phyloP scores from a whole-genome alignment of 1,140 invertebrate genomes.

The Coptotermes formosanus region DNA sequence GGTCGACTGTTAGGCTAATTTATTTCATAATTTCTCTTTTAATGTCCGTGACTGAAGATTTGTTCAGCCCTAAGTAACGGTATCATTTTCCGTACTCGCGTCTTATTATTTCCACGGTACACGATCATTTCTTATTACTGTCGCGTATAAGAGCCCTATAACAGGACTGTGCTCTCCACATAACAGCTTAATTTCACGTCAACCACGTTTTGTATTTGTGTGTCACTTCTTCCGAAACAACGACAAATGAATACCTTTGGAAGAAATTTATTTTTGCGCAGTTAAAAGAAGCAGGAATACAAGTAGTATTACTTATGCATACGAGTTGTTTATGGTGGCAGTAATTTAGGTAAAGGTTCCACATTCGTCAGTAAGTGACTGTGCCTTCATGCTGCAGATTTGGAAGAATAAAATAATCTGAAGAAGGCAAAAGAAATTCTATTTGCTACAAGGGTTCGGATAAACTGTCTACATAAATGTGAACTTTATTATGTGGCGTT shows the following conservation, averaged over 20 bases:
- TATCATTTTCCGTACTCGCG: neutral
- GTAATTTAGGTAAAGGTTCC: too few species aligned
- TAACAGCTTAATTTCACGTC: neutral
- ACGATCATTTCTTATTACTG: neutral
- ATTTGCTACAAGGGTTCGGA: neutral
- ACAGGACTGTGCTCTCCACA: neutral
- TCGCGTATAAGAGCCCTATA: neutral
- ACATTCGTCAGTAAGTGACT: neutral
- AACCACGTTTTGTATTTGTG: too few species aligned
- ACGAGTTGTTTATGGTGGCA: too few species aligned
- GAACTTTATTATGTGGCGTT: neutral
- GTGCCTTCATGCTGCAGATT: neutral
- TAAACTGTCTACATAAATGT: neutral
- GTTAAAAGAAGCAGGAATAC: too few species aligned
- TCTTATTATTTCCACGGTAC: neutral
- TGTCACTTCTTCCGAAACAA: too few species aligned
- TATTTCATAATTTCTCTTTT: too few species aligned
- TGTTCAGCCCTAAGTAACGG: neutral
- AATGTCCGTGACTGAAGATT: neutral
- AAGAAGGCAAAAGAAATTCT: neutral
- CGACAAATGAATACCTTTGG: too few species aligned
- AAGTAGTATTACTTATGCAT: too few species aligned
- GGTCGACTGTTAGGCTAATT: too few species aligned
- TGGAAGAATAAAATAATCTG: neutral
- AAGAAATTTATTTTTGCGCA: too few species aligned